Conservation (phyloP, 2,113 vertebrate genomes). For the Tor tambroides region DNA sequence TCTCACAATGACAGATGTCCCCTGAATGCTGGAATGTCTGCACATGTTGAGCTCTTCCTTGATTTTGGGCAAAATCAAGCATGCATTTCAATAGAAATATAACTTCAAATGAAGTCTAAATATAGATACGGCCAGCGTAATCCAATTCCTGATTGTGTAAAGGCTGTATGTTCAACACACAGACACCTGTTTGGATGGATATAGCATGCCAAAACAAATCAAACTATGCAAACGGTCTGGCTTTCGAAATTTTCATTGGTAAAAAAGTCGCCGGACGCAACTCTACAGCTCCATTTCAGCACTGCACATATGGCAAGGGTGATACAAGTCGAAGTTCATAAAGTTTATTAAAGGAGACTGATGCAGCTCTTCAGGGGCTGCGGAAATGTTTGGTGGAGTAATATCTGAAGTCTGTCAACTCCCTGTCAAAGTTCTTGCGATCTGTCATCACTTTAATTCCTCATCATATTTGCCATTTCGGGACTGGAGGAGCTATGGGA, state of each 20-base stretch:
- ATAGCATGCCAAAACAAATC: not conserved
- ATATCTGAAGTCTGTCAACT: constrained; percentile 41
- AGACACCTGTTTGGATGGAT: not conserved
- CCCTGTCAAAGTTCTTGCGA: constrained; percentile 13
- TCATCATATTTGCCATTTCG: constrained; percentile 36
- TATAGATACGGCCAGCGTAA: not conserved
- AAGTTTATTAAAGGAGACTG: constrained; percentile 49
- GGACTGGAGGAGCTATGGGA: not conserved
- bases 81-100: not conserved
- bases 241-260: no score
- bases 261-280: not conserved
- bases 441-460: constrained; percentile 36
- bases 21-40: no score
- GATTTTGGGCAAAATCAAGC: not conserved
- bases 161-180: not conserved
- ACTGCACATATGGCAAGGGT: not conserved
- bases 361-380: constrained; percentile 1
- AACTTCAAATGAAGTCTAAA: not conserved
- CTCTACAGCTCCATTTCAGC: not conserved
- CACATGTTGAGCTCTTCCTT: not conserved
- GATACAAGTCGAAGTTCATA: constrained; percentile 24
- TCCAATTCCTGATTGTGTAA: not conserved
- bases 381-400: constrained; percentile 30
- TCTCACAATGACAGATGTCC: not conserved
- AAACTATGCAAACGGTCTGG: not conserved